Evolutionary conservation across 2,113 vertebrate species (phyloP).

Genomic region (Chaetorhynchus papuensis): DNA sequence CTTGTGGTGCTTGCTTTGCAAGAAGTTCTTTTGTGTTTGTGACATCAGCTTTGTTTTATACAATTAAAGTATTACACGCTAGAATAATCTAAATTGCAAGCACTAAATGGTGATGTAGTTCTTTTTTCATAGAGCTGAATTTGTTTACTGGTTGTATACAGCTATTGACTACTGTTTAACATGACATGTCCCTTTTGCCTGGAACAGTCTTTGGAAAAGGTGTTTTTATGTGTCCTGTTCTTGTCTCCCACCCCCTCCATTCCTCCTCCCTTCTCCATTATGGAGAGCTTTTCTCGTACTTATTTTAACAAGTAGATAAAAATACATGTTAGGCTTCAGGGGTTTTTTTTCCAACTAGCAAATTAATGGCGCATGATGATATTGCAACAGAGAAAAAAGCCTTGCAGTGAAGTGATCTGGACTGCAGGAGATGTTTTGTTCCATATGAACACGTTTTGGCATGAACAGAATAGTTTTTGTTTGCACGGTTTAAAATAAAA

Average conservation of each 20-base stretch:
- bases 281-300: slow-evolving; percentile 34
- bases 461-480: background rate
- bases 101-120: slow-evolving; percentile 84
- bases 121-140: slow-evolving; percentile 81
- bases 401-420: slow-evolving; percentile 1
- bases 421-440: slow-evolving; percentile 31
- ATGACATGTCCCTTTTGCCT: slow-evolving; percentile 77
- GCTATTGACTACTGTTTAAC: slow-evolving; percentile 85
- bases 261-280: slow-evolving; percentile 31
- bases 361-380: slow-evolving; percentile 20
- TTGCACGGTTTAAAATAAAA: background rate
- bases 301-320: slow-evolving; percentile 46
- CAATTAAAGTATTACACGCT: slow-evolving; percentile 95
- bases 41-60: slow-evolving; percentile 93
- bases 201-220: slow-evolving; percentile 55
- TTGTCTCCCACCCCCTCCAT: slow-evolving; percentile 16
- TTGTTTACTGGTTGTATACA: slow-evolving; percentile 87
- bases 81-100: slow-evolving; percentile 93
- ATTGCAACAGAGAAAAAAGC: background rate
- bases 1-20: slow-evolving; percentile 83
- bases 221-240: slow-evolving; percentile 34
- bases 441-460: background rate
- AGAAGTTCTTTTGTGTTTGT: slow-evolving; percentile 86
- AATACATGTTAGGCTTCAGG: background rate
- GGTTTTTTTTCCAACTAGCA: background rate